A percentile compares a stretch with the other conserved stretches of the same genome.
These are phyloP conservation scores for Stegodyphus mimosarum DNA, from an alignment of 1,140 invertebrate species.

Conservation along the genomic window DNA sequence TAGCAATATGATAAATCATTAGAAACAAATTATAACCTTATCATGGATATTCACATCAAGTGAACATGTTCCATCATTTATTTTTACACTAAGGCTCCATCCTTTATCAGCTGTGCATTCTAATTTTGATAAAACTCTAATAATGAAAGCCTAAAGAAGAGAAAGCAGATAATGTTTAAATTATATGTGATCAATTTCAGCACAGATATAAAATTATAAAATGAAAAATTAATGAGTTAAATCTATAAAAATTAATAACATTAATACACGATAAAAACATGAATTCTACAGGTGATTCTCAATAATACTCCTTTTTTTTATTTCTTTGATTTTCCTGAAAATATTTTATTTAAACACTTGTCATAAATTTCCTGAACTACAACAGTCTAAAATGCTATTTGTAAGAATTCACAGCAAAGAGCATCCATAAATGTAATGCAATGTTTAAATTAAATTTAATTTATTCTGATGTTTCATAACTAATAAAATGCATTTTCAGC, in stretches of 20 bases:
- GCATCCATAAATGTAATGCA: no score
- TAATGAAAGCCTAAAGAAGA: constrained; percentile 53
- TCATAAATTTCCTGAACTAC: no score
- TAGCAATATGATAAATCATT: not conserved
- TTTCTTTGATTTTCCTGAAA: no score
- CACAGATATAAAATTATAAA: not conserved
- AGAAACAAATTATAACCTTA: constrained; percentile 55
- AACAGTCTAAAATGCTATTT: no score
- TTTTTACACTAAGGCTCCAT: constrained; percentile 65
- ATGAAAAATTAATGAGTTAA: not conserved
- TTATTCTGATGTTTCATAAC: no score
- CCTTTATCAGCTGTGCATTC: constrained; percentile 46
- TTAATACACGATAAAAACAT: not conserved
- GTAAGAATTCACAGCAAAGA: no score
- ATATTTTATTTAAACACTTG: no score
- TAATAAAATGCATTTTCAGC: no score
- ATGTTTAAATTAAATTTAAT: no score
- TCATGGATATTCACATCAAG: constrained; percentile 65
- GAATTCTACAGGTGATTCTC: not conserved
- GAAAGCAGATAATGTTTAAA: not conserved
- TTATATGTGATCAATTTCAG: no score
- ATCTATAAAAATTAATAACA: not conserved
- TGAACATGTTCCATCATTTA: constrained; percentile 66
- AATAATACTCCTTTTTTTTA: not conserved
- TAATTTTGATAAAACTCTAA: constrained; percentile 52